Evolutionary conservation across 1,140 invertebrate species (phyloP), one percentile per base, ranked within the genome.

Genomic region (Temnothorax curvispinosus): DNA sequence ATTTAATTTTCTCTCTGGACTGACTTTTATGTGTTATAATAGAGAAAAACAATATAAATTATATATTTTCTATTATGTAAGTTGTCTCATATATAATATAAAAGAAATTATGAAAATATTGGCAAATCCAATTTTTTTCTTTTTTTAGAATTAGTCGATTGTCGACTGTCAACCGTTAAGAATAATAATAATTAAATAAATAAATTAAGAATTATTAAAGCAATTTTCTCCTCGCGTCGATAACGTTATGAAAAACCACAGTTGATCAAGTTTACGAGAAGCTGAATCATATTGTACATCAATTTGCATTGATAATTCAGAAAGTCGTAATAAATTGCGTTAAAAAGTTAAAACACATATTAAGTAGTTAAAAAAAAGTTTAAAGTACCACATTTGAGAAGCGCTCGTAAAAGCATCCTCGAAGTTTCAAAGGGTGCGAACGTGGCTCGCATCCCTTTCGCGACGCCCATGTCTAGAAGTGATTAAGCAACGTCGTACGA

Each of bases 401-500:
- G 1, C 2, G 54, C 21, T 52, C 15, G 0, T 75, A 21, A 13
- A 50, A 38, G 47, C 18, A 18, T 38, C 2, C 35, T 9, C 9
- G 21, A 18, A 27, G n/a, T 47, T 27, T 50, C 18, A 18, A 5
- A 50, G 38, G 27, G 44, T 67, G 44, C 60, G 15, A 69, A 41
- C 13, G 47, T 15, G 5, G 21, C 50, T 69, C 35, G 21, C 77
- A 54, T 54, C 67, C 69, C 62, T 56, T 7, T 58, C 72, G 87
- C 75, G 47, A 2, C 64, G 81, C 74, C 87, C 56, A 15, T 78
- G 18, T 69, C 18, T 27, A 58, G 38, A 58, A 87, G 71, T 75
- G 85, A 90, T 90, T 89, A 89, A 89, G 85, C 67, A 90, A 89
- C 81, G 81, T 54, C 71, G 77, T 72, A 75, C 56, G 47, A 86